Evolutionary conservation across 1,140 invertebrate species (phyloP).

Genomic region (Chrysomallon squamiferum): DNA sequence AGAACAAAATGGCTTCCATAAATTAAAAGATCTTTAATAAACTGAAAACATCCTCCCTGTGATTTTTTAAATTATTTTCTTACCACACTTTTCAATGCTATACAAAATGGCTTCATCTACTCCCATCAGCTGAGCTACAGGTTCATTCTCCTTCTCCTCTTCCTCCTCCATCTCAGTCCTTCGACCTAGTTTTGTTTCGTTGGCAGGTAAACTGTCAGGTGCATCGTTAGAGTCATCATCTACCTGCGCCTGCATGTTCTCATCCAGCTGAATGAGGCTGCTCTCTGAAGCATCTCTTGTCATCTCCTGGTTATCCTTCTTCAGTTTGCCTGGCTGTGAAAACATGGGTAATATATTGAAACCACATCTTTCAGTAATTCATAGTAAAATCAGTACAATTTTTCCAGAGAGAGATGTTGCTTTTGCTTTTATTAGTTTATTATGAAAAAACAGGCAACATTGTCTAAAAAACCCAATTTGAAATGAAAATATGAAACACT

Average conservation of each 20-base stretch:
- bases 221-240: slow-evolving; percentile 60
- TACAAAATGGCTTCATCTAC: slow-evolving; percentile 90
- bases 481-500: too few relatives aligned
- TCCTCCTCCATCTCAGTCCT: slow-evolving; percentile 47
- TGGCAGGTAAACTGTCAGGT: slow-evolving; percentile 39
- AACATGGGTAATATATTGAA: neutral
- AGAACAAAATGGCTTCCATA: too few relatives aligned
- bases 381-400: too few relatives aligned
- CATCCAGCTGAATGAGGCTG: slow-evolving; percentile 38
- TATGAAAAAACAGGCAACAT: too few relatives aligned
- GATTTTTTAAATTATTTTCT: too few relatives aligned
- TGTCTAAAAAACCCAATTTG: too few relatives aligned
- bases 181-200: slow-evolving; percentile 68
- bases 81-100: slow-evolving; percentile 88
- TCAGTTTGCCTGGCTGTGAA: slow-evolving; percentile 10
- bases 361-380: too few relatives aligned
- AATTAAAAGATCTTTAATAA: too few relatives aligned
- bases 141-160: slow-evolving; percentile 43
- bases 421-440: too few relatives aligned
- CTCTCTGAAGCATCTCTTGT: slow-evolving; percentile 37
- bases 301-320: slow-evolving; percentile 51
- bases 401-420: too few relatives aligned
- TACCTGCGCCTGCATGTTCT: slow-evolving; percentile 32
- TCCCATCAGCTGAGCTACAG: slow-evolving; percentile 81
- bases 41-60: too few relatives aligned